A percentile compares a stretch with the other conserved stretches of the same genome.
Evolutionary conservation across 2,797 vertebrate species (phyloP).

Genomic region (Molossus alvarezi): DNA sequence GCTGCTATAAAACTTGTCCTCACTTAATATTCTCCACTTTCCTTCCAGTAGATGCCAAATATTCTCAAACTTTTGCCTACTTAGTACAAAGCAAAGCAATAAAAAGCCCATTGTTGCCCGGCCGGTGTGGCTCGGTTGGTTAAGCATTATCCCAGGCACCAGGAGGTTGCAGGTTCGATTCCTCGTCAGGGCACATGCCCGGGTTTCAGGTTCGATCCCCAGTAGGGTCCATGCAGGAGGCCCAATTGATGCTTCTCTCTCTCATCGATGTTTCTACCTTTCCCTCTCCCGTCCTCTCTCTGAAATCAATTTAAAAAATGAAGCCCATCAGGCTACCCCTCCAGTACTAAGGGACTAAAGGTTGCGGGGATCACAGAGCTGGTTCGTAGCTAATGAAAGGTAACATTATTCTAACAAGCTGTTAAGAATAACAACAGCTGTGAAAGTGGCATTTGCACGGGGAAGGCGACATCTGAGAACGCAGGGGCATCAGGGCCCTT

Average conservation of each 20-base stretch:
- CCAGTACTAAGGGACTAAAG: not conserved
- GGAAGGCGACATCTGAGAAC: not conserved
- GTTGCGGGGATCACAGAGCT: not conserved
- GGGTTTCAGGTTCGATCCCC: no score
- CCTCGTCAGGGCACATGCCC: no score
- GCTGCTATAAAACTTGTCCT: conserved; percentile 69
- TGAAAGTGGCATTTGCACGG: not conserved
- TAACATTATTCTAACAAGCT: not conserved
- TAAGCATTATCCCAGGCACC: no score
- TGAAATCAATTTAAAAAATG: no score
- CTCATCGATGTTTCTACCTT: no score
- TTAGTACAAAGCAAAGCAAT: conserved; percentile 71
- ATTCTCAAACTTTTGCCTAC: conserved; percentile 56
- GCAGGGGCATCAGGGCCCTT: not conserved
- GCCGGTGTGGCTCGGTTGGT: no score
- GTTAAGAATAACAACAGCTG: conserved; percentile 48
- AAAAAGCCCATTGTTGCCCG: conserved; percentile 43
- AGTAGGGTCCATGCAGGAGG: no score
- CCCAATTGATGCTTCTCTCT: no score
- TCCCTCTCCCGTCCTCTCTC: no score
- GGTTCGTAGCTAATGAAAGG: conserved; percentile 53
- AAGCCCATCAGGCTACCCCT: not conserved
- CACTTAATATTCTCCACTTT: conserved; percentile 47
- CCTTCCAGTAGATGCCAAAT: conserved; percentile 52
- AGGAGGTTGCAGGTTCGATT: no score